Base-by-base conservation (phyloP, 2,888 invertebrate genomes). In the Trichopria drosophilae region DNA sequence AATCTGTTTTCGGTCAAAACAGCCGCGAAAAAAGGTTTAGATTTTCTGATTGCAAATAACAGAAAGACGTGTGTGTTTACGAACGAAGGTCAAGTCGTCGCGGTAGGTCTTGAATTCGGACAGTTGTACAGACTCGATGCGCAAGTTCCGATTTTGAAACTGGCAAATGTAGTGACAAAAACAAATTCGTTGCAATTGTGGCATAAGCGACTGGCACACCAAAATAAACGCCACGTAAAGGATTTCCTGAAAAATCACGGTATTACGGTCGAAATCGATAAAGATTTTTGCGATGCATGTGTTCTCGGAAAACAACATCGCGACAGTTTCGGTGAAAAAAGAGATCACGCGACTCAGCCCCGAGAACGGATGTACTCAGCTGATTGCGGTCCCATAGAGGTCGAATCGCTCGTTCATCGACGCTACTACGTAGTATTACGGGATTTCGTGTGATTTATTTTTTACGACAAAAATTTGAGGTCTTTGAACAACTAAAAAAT, bases 381-480 rank as follows among this genome's bases (percentile, higher is more conserved):
- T 10, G 36, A 22, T 4, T 36, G 36, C 12, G 36, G 36, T 3
- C 36, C 36, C n/a, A 36, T 36, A 13, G 36, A 36, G 20, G 36
- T 22, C 4, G 16, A 15, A 4, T 20, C 20, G 10, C 15, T 40
- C 15, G 13, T n/a, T 23, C 24, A 26, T 12, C 15, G 26, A 24
- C 40, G 26, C 10, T 47, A 47, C 32, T 47, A 19, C 16, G 24
- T 47, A 4, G 15, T 39, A 22, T 47, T 47, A n/a, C 37, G 31
- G 23, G 40, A 39, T 47, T 39, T 18, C 13, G 47, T 7, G 19
- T 16, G 13, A 47, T 32, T 15, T 31, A 47, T 37, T 32, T 47
- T 20, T 20, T 47, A 9, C 39, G 47, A 20, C 12, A 32, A 4
- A 46, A 46, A 37, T 18, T 15, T n/a, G 36, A 46, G 18, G 46